Evolutionary conservation across 2,888 invertebrate genomes (phyloP).

Genomic region (Coelopa pilipes): DNA sequence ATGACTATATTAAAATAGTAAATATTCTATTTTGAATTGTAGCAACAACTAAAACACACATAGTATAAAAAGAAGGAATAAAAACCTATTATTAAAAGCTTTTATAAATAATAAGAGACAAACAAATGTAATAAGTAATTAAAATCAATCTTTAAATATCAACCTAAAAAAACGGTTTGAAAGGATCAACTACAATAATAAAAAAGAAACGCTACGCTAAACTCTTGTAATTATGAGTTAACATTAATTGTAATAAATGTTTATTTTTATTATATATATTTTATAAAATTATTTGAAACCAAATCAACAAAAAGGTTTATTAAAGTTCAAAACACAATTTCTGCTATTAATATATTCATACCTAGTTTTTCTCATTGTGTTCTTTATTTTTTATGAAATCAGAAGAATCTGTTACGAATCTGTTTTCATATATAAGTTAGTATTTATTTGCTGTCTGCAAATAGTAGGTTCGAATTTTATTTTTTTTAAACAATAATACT

Average conservation of each 20-base stretch:
- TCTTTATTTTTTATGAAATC: too few species aligned
- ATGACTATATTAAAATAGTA: too few species aligned
- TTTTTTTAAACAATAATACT: too few species aligned
- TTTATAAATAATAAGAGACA: slow-evolving; percentile 17
- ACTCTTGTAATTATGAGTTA: slow-evolving; percentile 25
- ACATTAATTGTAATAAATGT: slow-evolving; percentile 24
- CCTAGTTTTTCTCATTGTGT: not conserved
- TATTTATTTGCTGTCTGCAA: too few species aligned
- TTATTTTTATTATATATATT: slow-evolving; percentile 30
- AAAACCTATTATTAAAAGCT: slow-evolving; percentile 24
- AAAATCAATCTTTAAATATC: not conserved
- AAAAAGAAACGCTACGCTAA: slow-evolving; percentile 25
- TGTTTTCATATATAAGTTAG: too few species aligned
- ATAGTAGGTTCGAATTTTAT: too few species aligned
- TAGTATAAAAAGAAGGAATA: too few species aligned
- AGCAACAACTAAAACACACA: too few species aligned
- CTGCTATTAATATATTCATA: slow-evolving; percentile 14
- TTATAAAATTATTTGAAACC: slow-evolving; percentile 17
- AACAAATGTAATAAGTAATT: slow-evolving; percentile 16
- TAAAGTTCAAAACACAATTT: slow-evolving; percentile 30
- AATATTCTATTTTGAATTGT: too few species aligned
- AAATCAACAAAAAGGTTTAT: slow-evolving; percentile 19
- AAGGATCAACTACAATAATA: slow-evolving; percentile 29
- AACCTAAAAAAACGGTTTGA: slow-evolving; percentile 15
- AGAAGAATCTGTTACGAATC: too few species aligned